These are phyloP conservation scores for Enteromius fasciolatus DNA, from an alignment of 2,797 vertebrate genomes.

Conservation along the genomic window DNA sequence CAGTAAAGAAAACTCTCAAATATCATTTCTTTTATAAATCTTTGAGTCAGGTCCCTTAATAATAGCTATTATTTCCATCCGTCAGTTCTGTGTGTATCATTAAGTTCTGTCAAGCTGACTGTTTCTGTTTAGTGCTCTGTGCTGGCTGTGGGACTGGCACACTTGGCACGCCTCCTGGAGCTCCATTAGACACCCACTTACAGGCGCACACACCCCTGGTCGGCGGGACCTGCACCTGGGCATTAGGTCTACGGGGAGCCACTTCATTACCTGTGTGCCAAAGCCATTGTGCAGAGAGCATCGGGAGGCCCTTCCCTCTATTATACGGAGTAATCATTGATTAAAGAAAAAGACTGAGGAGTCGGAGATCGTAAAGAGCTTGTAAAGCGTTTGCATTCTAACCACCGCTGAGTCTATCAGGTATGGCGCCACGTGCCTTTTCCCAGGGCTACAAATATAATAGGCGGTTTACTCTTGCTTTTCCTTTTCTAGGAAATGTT, in stretches of 20 bases:
- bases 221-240: conserved; percentile 41
- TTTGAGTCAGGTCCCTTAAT: conserved; percentile 19
- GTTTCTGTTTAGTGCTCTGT: conserved; percentile 46
- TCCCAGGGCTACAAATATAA: conserved; percentile 68
- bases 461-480: conserved; percentile 68
- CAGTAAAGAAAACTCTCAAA: conserved; percentile 18
- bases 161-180: conserved; percentile 58
- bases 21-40: conserved; percentile 26
- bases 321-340: conserved; percentile 59
- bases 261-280: conserved; percentile 57
- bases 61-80: conserved; percentile 42
- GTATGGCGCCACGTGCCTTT: conserved; percentile 68
- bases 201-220: conserved; percentile 48
- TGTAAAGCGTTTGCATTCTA: conserved; percentile 53
- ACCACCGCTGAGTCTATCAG: conserved; percentile 54
- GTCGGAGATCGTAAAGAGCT: conserved; percentile 58
- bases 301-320: conserved; percentile 40
- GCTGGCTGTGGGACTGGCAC: conserved; percentile 49
- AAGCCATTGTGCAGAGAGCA: conserved; percentile 31
- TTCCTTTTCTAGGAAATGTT: conserved; percentile 62
- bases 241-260: conserved; percentile 49
- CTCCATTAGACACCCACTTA: conserved; percentile 58
- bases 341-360: conserved; percentile 59
- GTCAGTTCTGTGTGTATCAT: conserved; percentile 29
- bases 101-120: conserved; percentile 37